Evolutionary conservation across 2,888 invertebrate species (phyloP).

Genomic region (Trachelus tabidus): DNA sequence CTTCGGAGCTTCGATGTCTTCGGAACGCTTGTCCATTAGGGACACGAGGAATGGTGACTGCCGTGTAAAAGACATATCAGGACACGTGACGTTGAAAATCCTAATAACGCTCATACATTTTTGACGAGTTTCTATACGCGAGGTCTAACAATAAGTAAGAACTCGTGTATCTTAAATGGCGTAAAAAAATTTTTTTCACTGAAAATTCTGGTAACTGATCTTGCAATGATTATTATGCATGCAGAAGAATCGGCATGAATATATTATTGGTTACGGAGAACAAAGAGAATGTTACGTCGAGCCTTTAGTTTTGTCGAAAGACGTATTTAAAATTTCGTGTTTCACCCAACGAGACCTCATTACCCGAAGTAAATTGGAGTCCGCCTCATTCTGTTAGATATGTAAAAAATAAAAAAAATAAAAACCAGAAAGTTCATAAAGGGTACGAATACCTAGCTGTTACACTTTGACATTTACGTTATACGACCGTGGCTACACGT

Average conservation of each 20-base stretch:
- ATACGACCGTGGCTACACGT: background rate
- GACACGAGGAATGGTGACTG: background rate
- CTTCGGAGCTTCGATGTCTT: background rate
- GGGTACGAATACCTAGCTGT: background rate
- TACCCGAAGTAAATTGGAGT: constrained; percentile 18
- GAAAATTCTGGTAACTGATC: background rate
- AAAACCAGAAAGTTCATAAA: background rate
- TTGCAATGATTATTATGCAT: background rate
- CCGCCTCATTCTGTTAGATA: background rate
- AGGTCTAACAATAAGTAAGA: background rate
- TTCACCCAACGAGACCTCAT: constrained; percentile 16
- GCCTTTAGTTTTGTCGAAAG: background rate
- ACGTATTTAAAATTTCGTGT: background rate
- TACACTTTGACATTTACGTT: background rate
- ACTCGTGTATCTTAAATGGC: background rate
- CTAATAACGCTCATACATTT: background rate
- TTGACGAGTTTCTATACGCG: background rate
- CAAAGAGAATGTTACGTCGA: background rate
- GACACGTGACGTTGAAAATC: background rate
- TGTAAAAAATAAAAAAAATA: background rate
- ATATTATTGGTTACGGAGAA: background rate
- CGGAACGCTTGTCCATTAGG: background rate
- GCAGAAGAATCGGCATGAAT: background rate
- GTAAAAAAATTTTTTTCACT: background rate
- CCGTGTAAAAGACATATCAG: background rate